Percentiles rank a stretch among this genome's conserved stretches.
Evolutionary conservation across 2,797 vertebrate species (phyloP).

Genomic region (Trachurus trachurus): DNA sequence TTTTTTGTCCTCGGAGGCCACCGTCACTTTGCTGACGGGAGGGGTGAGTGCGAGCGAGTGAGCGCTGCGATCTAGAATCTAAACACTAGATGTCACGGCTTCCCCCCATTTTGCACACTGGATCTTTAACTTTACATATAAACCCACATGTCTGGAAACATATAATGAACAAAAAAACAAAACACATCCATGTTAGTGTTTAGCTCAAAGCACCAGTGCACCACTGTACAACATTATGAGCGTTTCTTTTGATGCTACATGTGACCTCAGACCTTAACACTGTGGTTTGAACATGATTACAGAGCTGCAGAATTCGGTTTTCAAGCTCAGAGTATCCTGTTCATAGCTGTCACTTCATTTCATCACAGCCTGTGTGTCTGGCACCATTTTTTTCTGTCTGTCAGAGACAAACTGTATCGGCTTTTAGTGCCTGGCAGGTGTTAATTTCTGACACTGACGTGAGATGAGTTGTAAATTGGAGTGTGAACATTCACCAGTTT

Average conservation of each 20-base stretch:
- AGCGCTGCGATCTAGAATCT: no score
- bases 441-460: conserved; percentile 37
- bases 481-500: conserved; percentile 34
- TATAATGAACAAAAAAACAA: background rate
- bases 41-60: no score
- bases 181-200: background rate
- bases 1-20: no score
- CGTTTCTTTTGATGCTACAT: background rate
- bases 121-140: no score
- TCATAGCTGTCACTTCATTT: conserved; percentile 17
- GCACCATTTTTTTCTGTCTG: conserved; percentile 19
- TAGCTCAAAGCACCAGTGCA: background rate
- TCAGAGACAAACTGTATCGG: conserved; percentile 35
- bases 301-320: background rate
- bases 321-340: background rate
- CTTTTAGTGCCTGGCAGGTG: conserved; percentile 51
- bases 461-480: conserved; percentile 31
- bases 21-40: no score
- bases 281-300: background rate
- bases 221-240: background rate
- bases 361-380: conserved; percentile 3
- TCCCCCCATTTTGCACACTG: no score
- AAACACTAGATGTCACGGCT: no score
- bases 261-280: background rate
- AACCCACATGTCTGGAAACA: no score